These are phyloP conservation scores for Pherbina coryleti DNA, from an alignment of 2,888 invertebrate genomes.

Conservation along the genomic window DNA sequence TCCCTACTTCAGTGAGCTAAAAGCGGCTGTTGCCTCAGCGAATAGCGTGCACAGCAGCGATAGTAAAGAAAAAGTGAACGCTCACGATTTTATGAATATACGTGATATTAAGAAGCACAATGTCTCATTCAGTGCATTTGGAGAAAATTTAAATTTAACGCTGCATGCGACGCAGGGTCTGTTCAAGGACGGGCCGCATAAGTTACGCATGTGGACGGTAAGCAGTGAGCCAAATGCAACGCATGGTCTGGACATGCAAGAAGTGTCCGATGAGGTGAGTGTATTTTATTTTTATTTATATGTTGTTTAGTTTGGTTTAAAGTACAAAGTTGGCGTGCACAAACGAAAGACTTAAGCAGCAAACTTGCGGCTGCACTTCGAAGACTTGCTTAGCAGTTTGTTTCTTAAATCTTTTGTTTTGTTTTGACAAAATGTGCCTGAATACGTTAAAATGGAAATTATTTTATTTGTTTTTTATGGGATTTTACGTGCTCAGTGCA, in stretches of 20 bases:
- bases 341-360: constrained; percentile 21
- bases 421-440: background rate
- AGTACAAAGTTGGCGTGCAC: background rate
- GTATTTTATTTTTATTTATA: background rate
- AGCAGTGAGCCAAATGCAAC: constrained; percentile 82
- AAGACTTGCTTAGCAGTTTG: background rate
- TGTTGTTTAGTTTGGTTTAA: too few relatives aligned
- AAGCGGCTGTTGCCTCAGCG: constrained; percentile 52
- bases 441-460: background rate
- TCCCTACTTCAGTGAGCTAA: constrained; percentile 67
- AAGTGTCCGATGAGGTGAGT: constrained; percentile 72
- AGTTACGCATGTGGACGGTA: constrained; percentile 84
- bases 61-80: constrained; percentile 18
- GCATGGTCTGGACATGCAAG: constrained; percentile 84
- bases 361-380: background rate
- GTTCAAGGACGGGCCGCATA: constrained; percentile 75
- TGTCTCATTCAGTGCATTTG: constrained; percentile 85
- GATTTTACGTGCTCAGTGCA: background rate
- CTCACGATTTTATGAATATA: constrained; percentile 48
- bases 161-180: constrained; percentile 83
- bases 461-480: background rate
- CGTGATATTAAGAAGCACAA: constrained; percentile 70
- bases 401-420: constrained; percentile 6
- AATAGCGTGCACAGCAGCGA: constrained; percentile 53
- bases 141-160: constrained; percentile 79